Conservation (phyloP, 2,113 vertebrate species). For the Dipodomys ordii region DNA sequence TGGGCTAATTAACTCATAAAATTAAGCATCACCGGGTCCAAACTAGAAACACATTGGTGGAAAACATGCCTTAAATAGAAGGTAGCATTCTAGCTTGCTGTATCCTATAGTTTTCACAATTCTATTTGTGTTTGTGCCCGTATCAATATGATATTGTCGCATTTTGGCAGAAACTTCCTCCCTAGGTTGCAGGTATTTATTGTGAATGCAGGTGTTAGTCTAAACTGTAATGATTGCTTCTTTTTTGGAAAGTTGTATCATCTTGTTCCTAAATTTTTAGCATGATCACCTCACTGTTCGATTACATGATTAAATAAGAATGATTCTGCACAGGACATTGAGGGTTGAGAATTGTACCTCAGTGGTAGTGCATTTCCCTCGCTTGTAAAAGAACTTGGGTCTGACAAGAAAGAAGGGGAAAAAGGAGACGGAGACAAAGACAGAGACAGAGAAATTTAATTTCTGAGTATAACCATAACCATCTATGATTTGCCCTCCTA, state of each 20-base stretch:
- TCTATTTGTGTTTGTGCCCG: not conserved
- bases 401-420: not conserved
- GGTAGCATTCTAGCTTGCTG: not conserved
- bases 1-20: not conserved
- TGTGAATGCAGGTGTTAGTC: not conserved
- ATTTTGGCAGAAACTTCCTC: not conserved
- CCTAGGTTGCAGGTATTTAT: too few relatives aligned
- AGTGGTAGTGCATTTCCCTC: not conserved
- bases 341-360: not conserved
- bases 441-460: not conserved
- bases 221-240: not conserved
- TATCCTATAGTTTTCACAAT: not conserved
- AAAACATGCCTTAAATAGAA: not conserved
- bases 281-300: not conserved
- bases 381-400: not conserved
- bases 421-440: not conserved
- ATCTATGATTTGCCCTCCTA: not conserved
- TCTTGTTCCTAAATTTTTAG: conserved; percentile 5
- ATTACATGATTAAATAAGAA: not conserved
- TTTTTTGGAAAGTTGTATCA: not conserved
- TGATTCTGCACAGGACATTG: not conserved
- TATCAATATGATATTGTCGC: not conserved
- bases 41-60: not conserved
- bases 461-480: not conserved
- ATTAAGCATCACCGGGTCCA: not conserved